Evolutionary conservation across 2,797 vertebrate species (phyloP).

Genomic region (Alauda arvensis): DNA sequence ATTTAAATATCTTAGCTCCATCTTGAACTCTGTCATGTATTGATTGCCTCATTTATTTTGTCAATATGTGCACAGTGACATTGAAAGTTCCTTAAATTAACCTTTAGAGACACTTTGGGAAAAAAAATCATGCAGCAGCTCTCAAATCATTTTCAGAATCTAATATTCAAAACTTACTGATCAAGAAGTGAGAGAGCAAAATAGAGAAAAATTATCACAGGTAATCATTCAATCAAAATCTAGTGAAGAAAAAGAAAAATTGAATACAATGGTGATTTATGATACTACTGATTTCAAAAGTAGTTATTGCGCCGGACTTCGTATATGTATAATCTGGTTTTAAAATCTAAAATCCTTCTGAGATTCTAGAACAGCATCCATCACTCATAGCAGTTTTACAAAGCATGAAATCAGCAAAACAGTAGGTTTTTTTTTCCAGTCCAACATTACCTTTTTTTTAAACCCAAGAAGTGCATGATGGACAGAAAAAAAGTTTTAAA

Average conservation of each 20-base stretch:
- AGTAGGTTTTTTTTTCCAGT: background rate
- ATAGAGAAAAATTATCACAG: background rate
- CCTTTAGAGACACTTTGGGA: background rate
- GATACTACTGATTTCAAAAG: background rate
- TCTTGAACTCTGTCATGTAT: background rate
- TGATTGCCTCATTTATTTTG: slow-evolving; percentile 13
- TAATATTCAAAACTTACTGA: background rate
- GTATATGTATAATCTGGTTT: background rate
- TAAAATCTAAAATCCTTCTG: background rate
- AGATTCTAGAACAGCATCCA: background rate
- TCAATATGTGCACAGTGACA: slow-evolving; percentile 10
- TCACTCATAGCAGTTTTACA: background rate
- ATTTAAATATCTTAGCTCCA: background rate
- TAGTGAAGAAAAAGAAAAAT: background rate
- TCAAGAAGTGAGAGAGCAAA: background rate
- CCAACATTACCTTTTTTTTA: background rate
- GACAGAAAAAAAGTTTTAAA: background rate
- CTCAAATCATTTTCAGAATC: background rate
- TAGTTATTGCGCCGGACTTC: background rate
- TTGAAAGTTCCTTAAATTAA: slow-evolving; percentile 5
- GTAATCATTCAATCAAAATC: background rate
- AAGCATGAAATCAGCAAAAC: background rate
- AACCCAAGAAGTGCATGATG: background rate
- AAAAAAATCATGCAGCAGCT: background rate
- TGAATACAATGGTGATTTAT: background rate